phyloP scores from a whole-genome alignment of 1,140 invertebrate genomes.

The Oncopeltus fasciatus region DNA sequence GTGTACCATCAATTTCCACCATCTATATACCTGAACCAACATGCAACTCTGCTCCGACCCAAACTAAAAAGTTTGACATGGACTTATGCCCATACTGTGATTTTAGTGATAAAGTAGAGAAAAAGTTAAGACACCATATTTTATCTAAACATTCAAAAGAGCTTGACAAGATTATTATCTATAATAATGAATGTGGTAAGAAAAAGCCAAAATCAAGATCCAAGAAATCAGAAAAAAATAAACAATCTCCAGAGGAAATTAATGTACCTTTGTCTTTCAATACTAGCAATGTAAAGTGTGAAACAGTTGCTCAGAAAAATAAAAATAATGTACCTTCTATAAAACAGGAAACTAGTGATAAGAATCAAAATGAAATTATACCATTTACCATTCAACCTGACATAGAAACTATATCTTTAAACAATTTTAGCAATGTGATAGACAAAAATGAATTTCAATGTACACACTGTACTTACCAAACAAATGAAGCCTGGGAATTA shows the following conservation, averaged over 20 bases:
- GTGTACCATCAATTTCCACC: too few species aligned
- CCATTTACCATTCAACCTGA: background rate
- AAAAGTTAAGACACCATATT: background rate
- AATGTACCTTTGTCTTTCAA: background rate
- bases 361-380: background rate
- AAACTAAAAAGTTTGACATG: background rate
- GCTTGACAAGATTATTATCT: background rate
- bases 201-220: background rate
- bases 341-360: background rate
- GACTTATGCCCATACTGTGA: background rate
- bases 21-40: background rate
- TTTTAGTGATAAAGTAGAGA: background rate
- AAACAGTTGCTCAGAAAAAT: background rate
- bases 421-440: background rate
- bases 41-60: background rate
- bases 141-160: background rate
- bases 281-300: background rate
- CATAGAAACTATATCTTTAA: background rate
- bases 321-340: background rate
- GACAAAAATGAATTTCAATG: background rate
- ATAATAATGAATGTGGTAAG: background rate
- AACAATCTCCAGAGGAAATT: too few species aligned
- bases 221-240: too few species aligned
- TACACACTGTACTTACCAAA: background rate
- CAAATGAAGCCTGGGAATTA: background rate